Percentiles rank a stretch among this genome's conserved stretches.
Conservation (phyloP, 2,797 vertebrate genomes). For the Karalla daura region DNA sequence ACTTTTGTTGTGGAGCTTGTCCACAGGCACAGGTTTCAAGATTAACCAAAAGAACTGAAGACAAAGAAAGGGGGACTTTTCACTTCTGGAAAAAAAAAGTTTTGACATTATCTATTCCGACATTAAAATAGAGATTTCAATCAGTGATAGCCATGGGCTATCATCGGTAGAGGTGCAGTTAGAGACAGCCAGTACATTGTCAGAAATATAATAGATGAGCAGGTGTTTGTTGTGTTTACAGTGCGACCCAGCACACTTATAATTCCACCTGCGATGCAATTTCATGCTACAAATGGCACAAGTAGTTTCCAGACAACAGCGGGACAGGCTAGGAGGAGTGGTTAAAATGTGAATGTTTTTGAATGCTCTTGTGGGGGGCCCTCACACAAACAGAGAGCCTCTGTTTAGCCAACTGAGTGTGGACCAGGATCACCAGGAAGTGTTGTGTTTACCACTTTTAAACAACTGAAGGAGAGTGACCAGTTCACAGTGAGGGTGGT, state of each 20-base stretch:
- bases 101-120: too few relatives aligned
- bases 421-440: neutral
- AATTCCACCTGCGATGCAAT: slow-evolving; percentile 1
- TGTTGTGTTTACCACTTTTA: neutral
- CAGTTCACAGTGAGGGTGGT: neutral
- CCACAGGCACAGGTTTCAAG: neutral
- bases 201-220: neutral
- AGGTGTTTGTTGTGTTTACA: neutral
- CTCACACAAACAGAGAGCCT: neutral
- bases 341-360: too few relatives aligned
- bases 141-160: too few relatives aligned
- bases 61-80: neutral
- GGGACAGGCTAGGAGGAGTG: neutral
- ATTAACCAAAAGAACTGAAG: neutral
- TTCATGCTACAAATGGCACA: neutral
- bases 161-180: too few relatives aligned
- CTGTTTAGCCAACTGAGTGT: neutral
- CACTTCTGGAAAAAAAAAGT: neutral
- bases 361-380: neutral
- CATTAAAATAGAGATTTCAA: too few relatives aligned
- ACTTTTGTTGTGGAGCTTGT: neutral
- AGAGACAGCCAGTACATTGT: neutral
- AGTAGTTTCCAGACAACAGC: neutral
- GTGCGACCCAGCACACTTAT: neutral
- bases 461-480: neutral